Evolutionary conservation across 2,797 vertebrate genomes (phyloP).

Genomic region (Macroramphosus scolopax): DNA sequence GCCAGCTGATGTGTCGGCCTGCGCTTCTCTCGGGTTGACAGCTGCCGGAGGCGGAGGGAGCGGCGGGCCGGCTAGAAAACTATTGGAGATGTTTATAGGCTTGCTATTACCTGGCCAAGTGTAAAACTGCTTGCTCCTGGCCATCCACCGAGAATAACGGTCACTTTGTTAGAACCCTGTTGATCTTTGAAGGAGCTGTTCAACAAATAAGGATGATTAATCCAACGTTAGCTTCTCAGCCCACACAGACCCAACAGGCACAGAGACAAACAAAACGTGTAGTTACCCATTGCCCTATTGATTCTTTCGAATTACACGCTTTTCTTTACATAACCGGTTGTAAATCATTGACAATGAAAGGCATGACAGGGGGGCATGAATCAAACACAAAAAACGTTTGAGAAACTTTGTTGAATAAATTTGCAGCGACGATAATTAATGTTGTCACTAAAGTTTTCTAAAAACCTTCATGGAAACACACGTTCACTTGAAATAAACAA

Average conservation of each 20-base stretch:
- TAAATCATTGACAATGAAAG: slow-evolving; percentile 42
- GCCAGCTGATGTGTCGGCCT: slow-evolving; percentile 3
- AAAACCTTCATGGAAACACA: too few relatives aligned
- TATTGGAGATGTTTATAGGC: too few relatives aligned
- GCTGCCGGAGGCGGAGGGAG: slow-evolving; percentile 20
- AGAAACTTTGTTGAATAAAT: too few relatives aligned
- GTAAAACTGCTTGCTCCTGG: too few relatives aligned
- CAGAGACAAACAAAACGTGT: slow-evolving; percentile 29
- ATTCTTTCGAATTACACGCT: slow-evolving; percentile 25
- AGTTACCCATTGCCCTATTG: slow-evolving; percentile 50
- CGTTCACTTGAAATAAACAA: too few relatives aligned
- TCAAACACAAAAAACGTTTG: too few relatives aligned
- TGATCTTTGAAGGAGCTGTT: too few relatives aligned
- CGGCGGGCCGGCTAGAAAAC: slow-evolving; percentile 6
- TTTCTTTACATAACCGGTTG: slow-evolving; percentile 31
- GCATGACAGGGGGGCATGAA: neutral
- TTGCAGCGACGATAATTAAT: too few relatives aligned
- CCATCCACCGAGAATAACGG: too few relatives aligned
- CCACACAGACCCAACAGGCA: neutral
- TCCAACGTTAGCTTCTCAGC: neutral
- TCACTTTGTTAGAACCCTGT: too few relatives aligned
- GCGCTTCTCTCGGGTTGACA: slow-evolving; percentile 5
- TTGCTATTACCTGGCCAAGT: too few relatives aligned
- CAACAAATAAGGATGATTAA: neutral
- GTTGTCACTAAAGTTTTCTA: too few relatives aligned